Evolutionary conservation across 2,888 invertebrate genomes (phyloP).

Genomic region (Dromius quadrimaculatus): DNA sequence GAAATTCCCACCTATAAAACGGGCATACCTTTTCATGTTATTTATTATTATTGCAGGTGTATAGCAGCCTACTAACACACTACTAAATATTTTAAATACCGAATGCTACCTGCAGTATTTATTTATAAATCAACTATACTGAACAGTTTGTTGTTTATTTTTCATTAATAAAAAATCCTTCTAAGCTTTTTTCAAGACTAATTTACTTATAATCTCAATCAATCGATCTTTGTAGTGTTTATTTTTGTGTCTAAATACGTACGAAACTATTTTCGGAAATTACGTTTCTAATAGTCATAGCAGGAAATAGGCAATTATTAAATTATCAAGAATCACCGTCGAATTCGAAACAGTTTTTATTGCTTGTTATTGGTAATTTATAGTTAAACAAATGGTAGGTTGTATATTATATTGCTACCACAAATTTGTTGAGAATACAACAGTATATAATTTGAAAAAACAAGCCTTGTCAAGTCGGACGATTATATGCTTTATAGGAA

Average conservation of each 20-base stretch:
- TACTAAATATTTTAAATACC: constrained; percentile 40
- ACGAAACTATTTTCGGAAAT: no score
- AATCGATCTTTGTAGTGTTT: no score
- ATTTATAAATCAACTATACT: neutral
- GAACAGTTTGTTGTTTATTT: neutral
- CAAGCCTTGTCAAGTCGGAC: neutral
- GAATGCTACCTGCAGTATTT: constrained; percentile 18
- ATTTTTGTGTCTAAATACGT: no score
- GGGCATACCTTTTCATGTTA: constrained; percentile 23
- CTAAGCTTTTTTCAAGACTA: no score
- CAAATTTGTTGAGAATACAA: neutral
- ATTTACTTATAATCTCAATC: no score
- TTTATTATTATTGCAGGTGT: constrained; percentile 48
- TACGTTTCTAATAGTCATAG: no score
- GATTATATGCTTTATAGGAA: neutral
- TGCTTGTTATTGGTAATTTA: no score
- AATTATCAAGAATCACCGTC: no score
- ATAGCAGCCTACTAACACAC: constrained; percentile 38
- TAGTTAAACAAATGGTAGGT: no score
- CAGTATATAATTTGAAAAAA: constrained; percentile 6
- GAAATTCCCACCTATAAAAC: constrained; percentile 42
- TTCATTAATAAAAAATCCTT: no score
- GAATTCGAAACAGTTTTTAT: no score
- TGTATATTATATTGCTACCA: neutral
- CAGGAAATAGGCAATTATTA: no score